Base-by-base conservation (phyloP, 53 echinoderm and acorn worm genomes). In the Astropecten irregularis region DNA sequence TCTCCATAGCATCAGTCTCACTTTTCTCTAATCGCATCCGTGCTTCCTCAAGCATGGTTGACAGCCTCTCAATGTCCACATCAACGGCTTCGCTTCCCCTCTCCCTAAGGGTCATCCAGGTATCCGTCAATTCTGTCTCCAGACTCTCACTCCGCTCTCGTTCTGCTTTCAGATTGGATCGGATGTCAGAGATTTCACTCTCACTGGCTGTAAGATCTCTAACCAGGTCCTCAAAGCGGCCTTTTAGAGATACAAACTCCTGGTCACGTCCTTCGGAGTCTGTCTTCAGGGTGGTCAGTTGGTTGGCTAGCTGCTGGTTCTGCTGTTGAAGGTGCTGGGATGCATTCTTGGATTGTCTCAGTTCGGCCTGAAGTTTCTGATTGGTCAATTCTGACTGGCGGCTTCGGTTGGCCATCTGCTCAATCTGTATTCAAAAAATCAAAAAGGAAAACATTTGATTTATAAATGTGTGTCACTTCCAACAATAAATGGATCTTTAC, bases 301-400 rank as follows among this genome's bases (percentile, higher is more conserved):
- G 77, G 49, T 82, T 64, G 31, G 71, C 73, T 0, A 92, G 72
- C 25, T 95, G 90, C 69, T 90, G 82, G 42, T 85, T 90, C 83
- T 92, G 90, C 74, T 95, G 95, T 53, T 92, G 70, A 49, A 84
- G 50, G n/a, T 90, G 90, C 39, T 88, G 92, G 15, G 70, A 69
- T 35, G 87, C 82, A 42, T 92, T 95, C 65, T 76, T 84, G 47
- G 82, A 73, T 66, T 95, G 92, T 32, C 90, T 90, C 69, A 95
- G 64, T 50, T 95, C 90, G 55, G 90, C 76, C 73, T 95, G 90
- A 9, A 92, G 83, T 18, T 85, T 84, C 34, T 95, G 92, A 69
- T 82, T 90, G 52, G 85, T 87, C 40, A 86, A 84, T 44, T 92
- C 92, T 48, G 88, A 60, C 69, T 95, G 86, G 39, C 71, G 83